phyloP scores from a whole-genome alignment of 2,888 invertebrate genomes.

The Teleiodes luculella region DNA sequence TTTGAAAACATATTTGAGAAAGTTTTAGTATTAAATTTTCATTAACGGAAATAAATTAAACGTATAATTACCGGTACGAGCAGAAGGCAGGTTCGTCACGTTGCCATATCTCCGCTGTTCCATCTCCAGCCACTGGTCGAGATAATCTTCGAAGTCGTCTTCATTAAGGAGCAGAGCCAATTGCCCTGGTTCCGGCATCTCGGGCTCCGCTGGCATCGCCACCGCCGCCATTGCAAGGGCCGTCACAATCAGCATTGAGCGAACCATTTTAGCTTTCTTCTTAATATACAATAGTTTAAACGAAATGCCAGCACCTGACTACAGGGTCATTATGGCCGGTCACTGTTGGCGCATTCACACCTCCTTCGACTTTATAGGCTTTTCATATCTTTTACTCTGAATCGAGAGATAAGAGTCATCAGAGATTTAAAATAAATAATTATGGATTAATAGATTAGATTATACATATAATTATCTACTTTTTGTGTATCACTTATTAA shows the following conservation, averaged over 20 bases:
- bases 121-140: constrained; percentile 57
- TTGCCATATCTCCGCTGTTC: constrained; percentile 32
- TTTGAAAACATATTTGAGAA: too few species aligned
- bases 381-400: not conserved
- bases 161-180: constrained; percentile 57
- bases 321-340: not conserved
- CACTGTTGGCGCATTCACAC: not conserved
- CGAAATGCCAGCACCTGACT: constrained; percentile 1
- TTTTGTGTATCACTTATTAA: not conserved
- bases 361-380: not conserved
- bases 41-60: too few species aligned
- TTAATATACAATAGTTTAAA: too few species aligned
- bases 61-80: not conserved
- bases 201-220: constrained; percentile 33
- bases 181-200: constrained; percentile 53
- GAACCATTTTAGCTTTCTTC: constrained; percentile 15
- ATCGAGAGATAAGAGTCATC: not conserved
- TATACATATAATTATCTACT: not conserved
- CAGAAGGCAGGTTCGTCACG: not conserved
- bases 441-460: not conserved
- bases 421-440: not conserved
- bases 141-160: constrained; percentile 69
- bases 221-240: constrained; percentile 33
- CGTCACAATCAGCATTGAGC: constrained; percentile 31
- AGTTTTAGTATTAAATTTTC: too few species aligned